Evolutionary conservation across 2,888 invertebrate species (phyloP).

Genomic region (Creontiades dilutus): DNA sequence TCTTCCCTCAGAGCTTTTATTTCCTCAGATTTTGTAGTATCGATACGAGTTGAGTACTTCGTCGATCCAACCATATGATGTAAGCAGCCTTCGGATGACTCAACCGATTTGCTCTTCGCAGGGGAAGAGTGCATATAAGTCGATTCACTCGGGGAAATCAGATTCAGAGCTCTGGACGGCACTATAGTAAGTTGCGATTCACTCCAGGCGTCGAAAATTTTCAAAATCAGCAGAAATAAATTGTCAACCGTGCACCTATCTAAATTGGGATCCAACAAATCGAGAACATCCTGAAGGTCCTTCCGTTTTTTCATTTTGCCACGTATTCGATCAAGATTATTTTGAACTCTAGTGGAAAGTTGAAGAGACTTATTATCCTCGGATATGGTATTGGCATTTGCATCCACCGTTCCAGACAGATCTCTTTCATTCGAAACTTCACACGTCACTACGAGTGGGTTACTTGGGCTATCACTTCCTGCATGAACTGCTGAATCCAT

Average conservation of each 20-base stretch:
- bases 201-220: conserved; percentile 8
- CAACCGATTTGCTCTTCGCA: neutral
- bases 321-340: neutral
- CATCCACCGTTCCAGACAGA: neutral
- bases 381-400: neutral
- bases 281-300: neutral
- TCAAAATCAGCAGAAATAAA: neutral
- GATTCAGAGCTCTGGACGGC: conserved; percentile 7
- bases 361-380: neutral
- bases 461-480: neutral
- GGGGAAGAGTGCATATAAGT: neutral
- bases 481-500: neutral
- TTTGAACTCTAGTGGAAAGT: neutral
- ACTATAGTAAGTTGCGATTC: neutral
- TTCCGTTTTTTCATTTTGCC: neutral
- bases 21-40: neutral
- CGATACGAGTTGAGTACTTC: neutral
- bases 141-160: neutral
- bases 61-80: neutral
- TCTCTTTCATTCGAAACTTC: neutral
- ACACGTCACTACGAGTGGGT: neutral
- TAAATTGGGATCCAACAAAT: neutral
- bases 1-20: neutral
- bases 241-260: neutral
- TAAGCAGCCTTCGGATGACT: neutral